These are phyloP conservation scores for Ctenodactylus gundi DNA, from an alignment of 2,113 vertebrate species.

Conservation along the genomic window DNA sequence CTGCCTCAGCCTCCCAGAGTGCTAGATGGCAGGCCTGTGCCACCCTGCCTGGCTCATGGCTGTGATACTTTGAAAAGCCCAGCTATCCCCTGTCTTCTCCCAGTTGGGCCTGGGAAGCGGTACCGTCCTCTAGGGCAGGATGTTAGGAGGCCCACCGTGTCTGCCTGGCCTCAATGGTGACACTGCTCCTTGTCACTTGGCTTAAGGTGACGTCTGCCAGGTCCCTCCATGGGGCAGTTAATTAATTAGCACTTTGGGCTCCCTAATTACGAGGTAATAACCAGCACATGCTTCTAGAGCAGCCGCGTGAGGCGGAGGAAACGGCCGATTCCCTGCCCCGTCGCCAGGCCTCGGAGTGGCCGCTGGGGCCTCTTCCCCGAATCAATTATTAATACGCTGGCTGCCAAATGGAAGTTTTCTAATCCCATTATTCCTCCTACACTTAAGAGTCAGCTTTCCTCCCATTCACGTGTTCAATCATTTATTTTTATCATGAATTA, in stretches of 20 bases:
- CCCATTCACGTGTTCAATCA: neutral
- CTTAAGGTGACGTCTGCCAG: neutral
- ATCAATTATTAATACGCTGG: neutral
- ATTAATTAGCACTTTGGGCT: conserved; percentile 14
- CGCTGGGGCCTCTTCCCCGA: neutral
- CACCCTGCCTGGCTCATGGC: neutral
- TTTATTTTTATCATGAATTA: neutral
- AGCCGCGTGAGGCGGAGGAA: neutral
- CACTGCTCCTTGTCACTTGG: neutral
- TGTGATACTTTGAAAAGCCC: neutral
- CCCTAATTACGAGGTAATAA: neutral
- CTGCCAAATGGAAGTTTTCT: neutral
- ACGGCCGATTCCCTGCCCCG: neutral
- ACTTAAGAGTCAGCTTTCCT: neutral
- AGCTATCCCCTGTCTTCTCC: neutral
- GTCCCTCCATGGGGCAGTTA: neutral
- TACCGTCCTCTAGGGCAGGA: fast-evolving
- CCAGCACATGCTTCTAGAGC: neutral
- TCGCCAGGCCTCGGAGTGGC: neutral
- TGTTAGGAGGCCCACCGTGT: fast-evolving
- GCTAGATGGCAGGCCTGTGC: no score
- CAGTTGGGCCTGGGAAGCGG: neutral
- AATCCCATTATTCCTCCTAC: neutral
- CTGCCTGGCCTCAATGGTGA: neutral
- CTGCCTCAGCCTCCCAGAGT: no score